Base-by-base conservation (phyloP, 2,797 vertebrate species). In the Galago senegalensis region DNA sequence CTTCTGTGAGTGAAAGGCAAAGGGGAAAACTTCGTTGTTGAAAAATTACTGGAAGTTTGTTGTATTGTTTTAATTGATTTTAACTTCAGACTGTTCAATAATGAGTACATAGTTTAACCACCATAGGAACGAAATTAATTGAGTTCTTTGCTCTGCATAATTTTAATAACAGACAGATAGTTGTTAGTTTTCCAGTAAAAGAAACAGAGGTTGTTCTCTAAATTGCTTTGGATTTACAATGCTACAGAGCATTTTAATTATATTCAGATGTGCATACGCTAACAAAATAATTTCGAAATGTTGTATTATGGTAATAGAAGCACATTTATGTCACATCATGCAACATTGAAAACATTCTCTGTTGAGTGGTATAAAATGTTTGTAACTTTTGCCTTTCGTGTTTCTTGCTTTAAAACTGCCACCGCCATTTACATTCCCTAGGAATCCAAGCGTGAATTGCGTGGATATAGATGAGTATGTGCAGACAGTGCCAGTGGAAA, bases 161-260 rank as follows among this genome's bases (percentile, higher is more conserved):
- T 86, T 97, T 97, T 97, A 98, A 96, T 97, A 97, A 97, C 70
- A 94, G 94, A 89, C 97, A 98, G 96, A 98, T 97, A 98, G 96
- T 97, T 97, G 93, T 97, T 98, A 95, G 95, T 95, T 97, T 98
- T 97, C 80, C 70, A 94, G 92, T 95, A 94, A 97, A 96, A 97
- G 49, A 89, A 96, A 93, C 70, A 88, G 88, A 96, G 76, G 58
- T 91, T 97, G 87, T 96, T 97, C 20, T 93, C 93, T 97, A 96
- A 97, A 98, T 97, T 96, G 97, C 92, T 96, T 97, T 94, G 96
- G 37, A 97, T 96, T 98, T 97, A 93, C 77, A 97, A 20, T 95
- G 72, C 88, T 97, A 81, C 60, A 90, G 77, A 97, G 13, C 80
- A 95, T 96, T 97, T 96, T 97, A 94, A 94, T 98, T 97, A 91